phyloP scores from a whole-genome alignment of 2,113 vertebrate species.

The Cinclus cinclus region DNA sequence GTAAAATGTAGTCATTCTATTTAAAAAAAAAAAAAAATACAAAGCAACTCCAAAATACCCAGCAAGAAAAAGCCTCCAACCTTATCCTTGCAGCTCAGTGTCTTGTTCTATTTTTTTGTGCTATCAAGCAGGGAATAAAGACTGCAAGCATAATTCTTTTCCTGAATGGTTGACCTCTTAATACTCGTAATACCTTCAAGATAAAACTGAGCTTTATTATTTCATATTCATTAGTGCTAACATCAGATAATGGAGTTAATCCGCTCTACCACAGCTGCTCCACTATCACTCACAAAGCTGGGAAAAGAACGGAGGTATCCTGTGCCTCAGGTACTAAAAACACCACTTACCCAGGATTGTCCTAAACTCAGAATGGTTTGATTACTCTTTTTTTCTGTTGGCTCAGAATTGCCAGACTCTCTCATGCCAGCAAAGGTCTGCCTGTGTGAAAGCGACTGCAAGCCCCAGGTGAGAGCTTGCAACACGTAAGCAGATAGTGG shows the following conservation, averaged over 20 bases:
- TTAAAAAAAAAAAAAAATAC: no score
- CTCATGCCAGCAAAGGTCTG: not conserved
- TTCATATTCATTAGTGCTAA: not conserved
- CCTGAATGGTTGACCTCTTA: not conserved
- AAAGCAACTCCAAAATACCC: no score
- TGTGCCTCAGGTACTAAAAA: not conserved
- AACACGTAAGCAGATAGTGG: not conserved
- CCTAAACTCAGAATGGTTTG: not conserved
- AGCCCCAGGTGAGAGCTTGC: not conserved
- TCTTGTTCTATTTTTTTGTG: not conserved
- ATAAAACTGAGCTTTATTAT: not conserved
- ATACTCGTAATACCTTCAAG: not conserved
- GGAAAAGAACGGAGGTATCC: not conserved
- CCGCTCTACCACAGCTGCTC: not conserved
- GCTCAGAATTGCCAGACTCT: not conserved
- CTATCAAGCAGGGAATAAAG: not conserved
- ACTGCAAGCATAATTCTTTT: not conserved
- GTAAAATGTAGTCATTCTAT: not conserved
- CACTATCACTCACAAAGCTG: not conserved
- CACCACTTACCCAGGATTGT: not conserved
- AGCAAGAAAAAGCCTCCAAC: not conserved
- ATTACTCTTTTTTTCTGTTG: not conserved
- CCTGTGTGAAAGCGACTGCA: not conserved
- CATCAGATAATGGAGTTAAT: conserved; percentile 18
- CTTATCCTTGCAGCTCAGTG: not conserved